Evolutionary conservation across 2,113 vertebrate species (phyloP).

Genomic region (Nettapus auritus): DNA sequence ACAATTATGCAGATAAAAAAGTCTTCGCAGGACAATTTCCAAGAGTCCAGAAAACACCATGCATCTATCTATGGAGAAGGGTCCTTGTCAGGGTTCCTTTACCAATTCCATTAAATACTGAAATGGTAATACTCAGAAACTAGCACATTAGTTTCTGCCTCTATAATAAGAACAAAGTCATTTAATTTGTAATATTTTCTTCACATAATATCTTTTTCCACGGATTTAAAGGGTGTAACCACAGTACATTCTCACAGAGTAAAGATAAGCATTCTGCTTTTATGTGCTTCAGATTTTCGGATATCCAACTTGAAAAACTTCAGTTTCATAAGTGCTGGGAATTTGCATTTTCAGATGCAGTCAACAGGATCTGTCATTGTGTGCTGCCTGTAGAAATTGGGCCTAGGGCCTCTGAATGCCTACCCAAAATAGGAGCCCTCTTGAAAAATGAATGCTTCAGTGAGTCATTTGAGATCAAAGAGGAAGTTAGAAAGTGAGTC

Average conservation of each 20-base stretch:
- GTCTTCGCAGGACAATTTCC: not conserved
- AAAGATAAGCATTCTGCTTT: not conserved
- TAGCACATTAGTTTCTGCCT: not conserved
- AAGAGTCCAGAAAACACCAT: not conserved
- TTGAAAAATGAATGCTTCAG: not conserved
- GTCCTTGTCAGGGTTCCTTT: not conserved
- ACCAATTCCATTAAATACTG: not conserved
- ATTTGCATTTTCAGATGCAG: not conserved
- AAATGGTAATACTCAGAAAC: not conserved
- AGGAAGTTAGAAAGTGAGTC: not conserved
- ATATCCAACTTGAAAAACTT: not conserved
- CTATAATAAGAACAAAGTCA: not conserved
- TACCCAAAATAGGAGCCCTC: not conserved
- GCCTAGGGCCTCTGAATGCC: not conserved
- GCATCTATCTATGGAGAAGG: not conserved
- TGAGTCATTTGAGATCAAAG: constrained; percentile 27
- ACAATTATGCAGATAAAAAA: not conserved
- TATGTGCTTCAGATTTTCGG: not conserved
- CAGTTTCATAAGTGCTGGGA: not conserved
- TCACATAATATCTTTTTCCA: not conserved
- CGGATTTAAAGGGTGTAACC: not conserved
- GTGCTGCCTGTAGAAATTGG: not conserved
- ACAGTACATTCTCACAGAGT: not conserved
- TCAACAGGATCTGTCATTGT: not conserved
- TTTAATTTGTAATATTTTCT: not conserved